phyloP scores from a whole-genome alignment of 2,888 invertebrate genomes.

The Rhodophaea formosa region DNA sequence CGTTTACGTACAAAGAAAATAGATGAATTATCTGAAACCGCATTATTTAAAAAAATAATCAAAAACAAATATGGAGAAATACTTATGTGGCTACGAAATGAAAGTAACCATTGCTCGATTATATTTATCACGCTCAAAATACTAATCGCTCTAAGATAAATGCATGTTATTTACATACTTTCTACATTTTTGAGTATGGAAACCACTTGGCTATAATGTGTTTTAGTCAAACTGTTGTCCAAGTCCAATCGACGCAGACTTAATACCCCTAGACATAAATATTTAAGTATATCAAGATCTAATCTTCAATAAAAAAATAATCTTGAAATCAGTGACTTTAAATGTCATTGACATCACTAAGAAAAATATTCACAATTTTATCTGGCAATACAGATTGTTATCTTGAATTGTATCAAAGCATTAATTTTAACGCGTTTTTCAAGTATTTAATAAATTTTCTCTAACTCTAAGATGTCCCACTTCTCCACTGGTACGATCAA shows the following conservation, averaged over 20 bases:
- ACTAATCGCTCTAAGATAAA: constrained; percentile 71
- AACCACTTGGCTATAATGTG: constrained; percentile 47
- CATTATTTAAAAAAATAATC: constrained; percentile 63
- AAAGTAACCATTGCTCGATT: constrained; percentile 67
- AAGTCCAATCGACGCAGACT: constrained; percentile 62
- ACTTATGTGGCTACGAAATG: constrained; percentile 68
- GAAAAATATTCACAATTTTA: constrained; percentile 81
- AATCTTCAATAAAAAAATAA: constrained; percentile 76
- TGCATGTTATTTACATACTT: constrained; percentile 74
- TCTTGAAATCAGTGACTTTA: constrained; percentile 74
- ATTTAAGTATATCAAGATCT: constrained; percentile 72
- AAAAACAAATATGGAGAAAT: constrained; percentile 60
- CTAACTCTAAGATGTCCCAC: constrained; percentile 76
- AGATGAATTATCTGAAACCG: constrained; percentile 68
- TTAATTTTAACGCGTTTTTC: constrained; percentile 52
- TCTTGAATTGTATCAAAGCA: constrained; percentile 73
- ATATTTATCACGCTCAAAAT: constrained; percentile 65
- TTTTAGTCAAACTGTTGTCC: constrained; percentile 56
- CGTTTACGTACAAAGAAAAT: constrained; percentile 75
- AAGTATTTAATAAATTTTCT: constrained; percentile 52
- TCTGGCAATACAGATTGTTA: constrained; percentile 80
- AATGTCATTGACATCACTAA: constrained; percentile 78
- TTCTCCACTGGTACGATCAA: constrained; percentile 72
- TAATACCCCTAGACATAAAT: constrained; percentile 69
- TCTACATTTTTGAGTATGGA: constrained; percentile 61